Conservation (phyloP, 2,113 vertebrate genomes). For the Eptesicus fuscus region DNA sequence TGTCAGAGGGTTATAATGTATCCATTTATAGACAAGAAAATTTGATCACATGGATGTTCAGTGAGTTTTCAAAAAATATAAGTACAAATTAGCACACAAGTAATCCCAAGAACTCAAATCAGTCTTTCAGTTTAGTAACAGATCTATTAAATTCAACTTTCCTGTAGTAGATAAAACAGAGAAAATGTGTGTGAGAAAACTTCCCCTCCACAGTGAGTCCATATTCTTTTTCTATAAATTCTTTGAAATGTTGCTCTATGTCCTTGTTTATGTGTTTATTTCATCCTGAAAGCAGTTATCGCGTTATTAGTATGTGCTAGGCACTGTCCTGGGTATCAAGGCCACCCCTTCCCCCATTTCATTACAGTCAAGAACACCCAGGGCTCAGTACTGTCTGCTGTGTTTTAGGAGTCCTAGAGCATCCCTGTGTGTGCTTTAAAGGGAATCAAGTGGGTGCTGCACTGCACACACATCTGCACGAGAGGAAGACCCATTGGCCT, state of each 20-base stretch:
- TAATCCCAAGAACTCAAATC: not conserved
- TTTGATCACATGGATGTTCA: not conserved
- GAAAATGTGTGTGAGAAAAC: not conserved
- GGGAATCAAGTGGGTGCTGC: not conserved
- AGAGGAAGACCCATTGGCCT: not conserved
- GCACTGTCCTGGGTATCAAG: not conserved
- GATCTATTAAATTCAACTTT: not conserved
- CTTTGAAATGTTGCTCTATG: not conserved
- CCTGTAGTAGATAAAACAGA: not conserved
- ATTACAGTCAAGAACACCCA: not conserved
- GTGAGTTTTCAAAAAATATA: not conserved
- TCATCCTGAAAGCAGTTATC: not conserved
- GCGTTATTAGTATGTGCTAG: not conserved
- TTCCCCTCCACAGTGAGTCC: not conserved
- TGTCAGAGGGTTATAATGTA: not conserved
- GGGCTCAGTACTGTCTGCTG: not conserved
- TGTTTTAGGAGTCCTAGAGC: not conserved
- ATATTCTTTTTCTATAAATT: not conserved
- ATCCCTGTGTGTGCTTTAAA: not conserved
- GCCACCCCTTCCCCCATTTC: no score
- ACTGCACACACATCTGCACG: rapidly evolving
- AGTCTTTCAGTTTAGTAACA: not conserved
- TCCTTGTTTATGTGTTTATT: not conserved
- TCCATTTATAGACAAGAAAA: not conserved
- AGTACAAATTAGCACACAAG: not conserved